Percentiles rank a stretch among this genome's conserved stretches.
Conservation (phyloP, 2,113 vertebrate species). For the Sarotherodon lohbergeri region DNA sequence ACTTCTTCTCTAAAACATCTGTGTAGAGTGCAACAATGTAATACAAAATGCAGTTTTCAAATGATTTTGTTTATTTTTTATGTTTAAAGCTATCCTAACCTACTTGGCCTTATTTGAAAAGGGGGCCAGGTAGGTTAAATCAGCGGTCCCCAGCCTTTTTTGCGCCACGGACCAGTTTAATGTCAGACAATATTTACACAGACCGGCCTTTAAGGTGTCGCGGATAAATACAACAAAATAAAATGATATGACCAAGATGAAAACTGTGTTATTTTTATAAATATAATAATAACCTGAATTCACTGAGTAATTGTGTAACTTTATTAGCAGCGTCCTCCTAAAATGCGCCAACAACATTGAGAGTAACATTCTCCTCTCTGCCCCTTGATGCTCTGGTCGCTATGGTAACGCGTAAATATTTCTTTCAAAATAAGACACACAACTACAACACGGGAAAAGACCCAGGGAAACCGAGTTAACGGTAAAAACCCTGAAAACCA, state of each 20-base stretch:
- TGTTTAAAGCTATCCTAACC: neutral
- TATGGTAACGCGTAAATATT: fast-evolving
- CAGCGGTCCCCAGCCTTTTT: fast-evolving
- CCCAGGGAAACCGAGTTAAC: fast-evolving
- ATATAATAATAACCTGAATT: neutral
- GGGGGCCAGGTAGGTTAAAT: neutral
- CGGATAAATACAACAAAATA: fast-evolving
- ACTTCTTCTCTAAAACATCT: neutral
- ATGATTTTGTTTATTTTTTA: fast-evolving
- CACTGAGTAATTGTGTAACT: neutral
- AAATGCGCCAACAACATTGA: fast-evolving
- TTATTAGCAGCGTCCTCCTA: neutral
- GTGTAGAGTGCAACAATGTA: fast-evolving
- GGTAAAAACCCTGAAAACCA: too few species aligned
- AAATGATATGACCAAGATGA: neutral
- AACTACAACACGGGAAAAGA: fast-evolving
- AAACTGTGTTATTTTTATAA: neutral
- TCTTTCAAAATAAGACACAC: neutral
- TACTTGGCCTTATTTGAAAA: neutral
- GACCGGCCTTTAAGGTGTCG: fast-evolving
- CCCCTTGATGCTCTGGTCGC: fast-evolving
- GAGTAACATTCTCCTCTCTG: fast-evolving
- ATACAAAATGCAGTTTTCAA: neutral
- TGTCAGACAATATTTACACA: neutral
- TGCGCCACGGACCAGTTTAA: neutral